Conservation (phyloP, 2,888 invertebrate genomes). For the Metellina segmentata region DNA sequence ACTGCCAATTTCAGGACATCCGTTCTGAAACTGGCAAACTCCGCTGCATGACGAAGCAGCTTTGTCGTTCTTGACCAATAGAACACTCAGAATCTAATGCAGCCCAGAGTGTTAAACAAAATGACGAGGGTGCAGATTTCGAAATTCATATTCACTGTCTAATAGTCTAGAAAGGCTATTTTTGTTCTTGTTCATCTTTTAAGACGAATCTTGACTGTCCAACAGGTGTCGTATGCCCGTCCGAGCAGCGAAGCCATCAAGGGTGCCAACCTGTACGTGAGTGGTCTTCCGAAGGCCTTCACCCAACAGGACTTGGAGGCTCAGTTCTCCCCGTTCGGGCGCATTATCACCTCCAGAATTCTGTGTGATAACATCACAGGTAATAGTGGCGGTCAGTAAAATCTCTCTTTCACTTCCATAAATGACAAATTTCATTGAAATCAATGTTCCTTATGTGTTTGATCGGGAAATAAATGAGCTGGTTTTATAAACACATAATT, state of each 20-base stretch:
- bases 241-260: slow-evolving; percentile 99
- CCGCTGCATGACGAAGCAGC: too few relatives aligned
- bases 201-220: not conserved
- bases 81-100: too few relatives aligned
- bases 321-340: slow-evolving; percentile 95
- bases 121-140: too few relatives aligned
- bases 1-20: too few relatives aligned
- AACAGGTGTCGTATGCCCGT: slow-evolving; percentile 93
- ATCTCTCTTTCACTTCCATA: slow-evolving; percentile 38
- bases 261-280: slow-evolving; percentile 98
- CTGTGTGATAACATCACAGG: slow-evolving; percentile 97
- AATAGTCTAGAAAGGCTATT: too few relatives aligned
- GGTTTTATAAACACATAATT: too few relatives aligned
- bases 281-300: slow-evolving; percentile 97
- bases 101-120: too few relatives aligned
- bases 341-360: slow-evolving; percentile 97
- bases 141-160: too few relatives aligned
- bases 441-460: not conserved
- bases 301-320: slow-evolving; percentile 96
- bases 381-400: slow-evolving; percentile 79
- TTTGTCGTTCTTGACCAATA: too few relatives aligned
- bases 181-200: too few relatives aligned
- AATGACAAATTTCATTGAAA: too few relatives aligned
- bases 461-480: not conserved
- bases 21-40: too few relatives aligned